Conservation (phyloP, 2,888 invertebrate genomes). For the Conus canariensis region DNA sequence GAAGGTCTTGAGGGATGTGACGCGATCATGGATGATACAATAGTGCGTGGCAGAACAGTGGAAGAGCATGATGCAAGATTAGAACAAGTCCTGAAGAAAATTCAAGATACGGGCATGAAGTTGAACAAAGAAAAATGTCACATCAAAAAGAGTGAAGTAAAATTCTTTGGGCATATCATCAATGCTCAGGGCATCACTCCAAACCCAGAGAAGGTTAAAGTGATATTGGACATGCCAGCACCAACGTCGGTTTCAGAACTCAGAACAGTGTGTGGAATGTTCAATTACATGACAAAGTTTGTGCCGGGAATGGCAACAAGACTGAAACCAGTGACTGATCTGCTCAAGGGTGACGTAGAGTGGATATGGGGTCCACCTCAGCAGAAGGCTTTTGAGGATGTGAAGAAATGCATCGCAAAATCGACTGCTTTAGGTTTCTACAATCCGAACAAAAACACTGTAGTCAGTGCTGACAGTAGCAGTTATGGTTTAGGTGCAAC, state of each 20-base stretch:
- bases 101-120: background rate
- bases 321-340: constrained; percentile 24
- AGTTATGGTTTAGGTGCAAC: constrained; percentile 7
- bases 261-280: constrained; percentile 33
- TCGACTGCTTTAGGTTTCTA: background rate
- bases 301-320: constrained; percentile 10
- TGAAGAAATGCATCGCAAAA: background rate
- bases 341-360: background rate
- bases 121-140: constrained; percentile 18
- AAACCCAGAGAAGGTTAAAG: constrained; percentile 16
- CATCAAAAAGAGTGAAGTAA: background rate
- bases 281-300: constrained; percentile 13
- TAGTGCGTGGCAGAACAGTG: constrained; percentile 47
- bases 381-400: background rate
- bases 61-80: background rate
- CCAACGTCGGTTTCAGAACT: constrained; percentile 23
- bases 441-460: constrained; percentile 1
- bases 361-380: constrained; percentile 7
- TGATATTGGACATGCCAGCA: background rate
- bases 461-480: constrained; percentile 6
- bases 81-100: background rate
- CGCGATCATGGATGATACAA: constrained; percentile 51
- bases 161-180: constrained; percentile 32
- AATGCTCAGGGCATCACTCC: background rate
- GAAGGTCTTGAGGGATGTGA: constrained; percentile 12